Evolutionary conservation across 2,113 vertebrate genomes (phyloP).

Genomic region (Phocoena phocoena): DNA sequence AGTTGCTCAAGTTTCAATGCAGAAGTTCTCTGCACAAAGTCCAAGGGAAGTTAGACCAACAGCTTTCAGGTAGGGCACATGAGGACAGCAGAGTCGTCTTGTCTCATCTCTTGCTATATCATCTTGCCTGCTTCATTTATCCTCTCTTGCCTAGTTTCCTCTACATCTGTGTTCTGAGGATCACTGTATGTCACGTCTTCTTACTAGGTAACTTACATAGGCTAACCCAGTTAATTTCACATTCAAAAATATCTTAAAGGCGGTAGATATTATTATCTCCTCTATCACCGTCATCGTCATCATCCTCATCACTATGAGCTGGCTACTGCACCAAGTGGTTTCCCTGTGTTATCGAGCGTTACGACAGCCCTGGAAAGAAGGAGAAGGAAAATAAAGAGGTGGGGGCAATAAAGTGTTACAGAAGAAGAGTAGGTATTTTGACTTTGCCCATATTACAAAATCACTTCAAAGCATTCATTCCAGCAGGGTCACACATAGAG

Average conservation of each 20-base stretch:
- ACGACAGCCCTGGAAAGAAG: not conserved
- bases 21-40: conserved; percentile 13
- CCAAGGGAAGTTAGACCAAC: not conserved
- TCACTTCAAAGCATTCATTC: not conserved
- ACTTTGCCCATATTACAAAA: not conserved
- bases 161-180: not conserved
- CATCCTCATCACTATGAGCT: not conserved
- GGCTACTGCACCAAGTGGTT: not conserved
- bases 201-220: not conserved
- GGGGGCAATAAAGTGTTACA: not conserved
- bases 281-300: not conserved
- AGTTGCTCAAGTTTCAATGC: conserved; percentile 25
- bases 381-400: not conserved
- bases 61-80: not conserved
- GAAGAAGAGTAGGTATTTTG: not conserved
- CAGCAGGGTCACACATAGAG: not conserved
- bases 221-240: not conserved
- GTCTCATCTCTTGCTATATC: not conserved
- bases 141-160: not conserved
- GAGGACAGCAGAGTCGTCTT: not conserved
- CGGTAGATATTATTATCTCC: not conserved
- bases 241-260: not conserved
- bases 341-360: not conserved
- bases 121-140: not conserved
- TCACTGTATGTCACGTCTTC: not conserved